Evolutionary conservation across 2,797 vertebrate species (phyloP), one percentile per base, ranked within the genome.

Genomic region (Pogonophryne albipinna): DNA sequence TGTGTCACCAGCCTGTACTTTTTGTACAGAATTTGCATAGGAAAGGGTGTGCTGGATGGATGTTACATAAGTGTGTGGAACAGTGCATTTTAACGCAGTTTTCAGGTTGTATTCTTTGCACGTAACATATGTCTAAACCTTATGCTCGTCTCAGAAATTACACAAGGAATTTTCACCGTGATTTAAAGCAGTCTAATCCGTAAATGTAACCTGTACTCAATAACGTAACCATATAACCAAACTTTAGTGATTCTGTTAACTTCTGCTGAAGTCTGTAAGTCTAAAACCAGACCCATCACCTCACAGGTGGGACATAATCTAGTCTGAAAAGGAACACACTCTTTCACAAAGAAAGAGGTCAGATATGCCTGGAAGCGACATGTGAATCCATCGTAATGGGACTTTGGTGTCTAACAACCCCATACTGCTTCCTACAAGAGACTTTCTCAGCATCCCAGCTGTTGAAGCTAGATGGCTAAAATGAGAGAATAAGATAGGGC

Each of bases 401-500:
- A 42, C 66, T 53, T 62, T 38, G 79, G 76, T 82, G 81, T 85
- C 64, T 71, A 55, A 75, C 78, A 82, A 80, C 79, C 66, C 76
- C 41, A 38, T 61, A 78, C 75, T 58, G 7, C 61, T 65, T 84
- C 64, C 74, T 80, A 49, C 63, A 80, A 74, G 78, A 84, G 65
- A 31, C 74, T 85, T 85, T 91, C 82, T 75, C 64, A 80, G 27
- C 27, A 83, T 82, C 50, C 70, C 70, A 45, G 50, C 53, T 71
- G 74, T 68, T 58, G 66, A 57, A 87, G 85, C 59, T 42, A 6
- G 73, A 78, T 73, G 68, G 71, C 65, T 80, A 71, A 83, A 87
- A 86, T 52, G 70, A 88, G 83, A 80, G 61, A 67, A 77, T 87
- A 84, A 61, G 67, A 86, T 76, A 90, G 79, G 92, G 69, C 90